Percentiles rank a stretch among this genome's conserved stretches.
These are phyloP conservation scores for Otus sunia DNA, from an alignment of 2,113 vertebrate genomes.

Conservation along the genomic window DNA sequence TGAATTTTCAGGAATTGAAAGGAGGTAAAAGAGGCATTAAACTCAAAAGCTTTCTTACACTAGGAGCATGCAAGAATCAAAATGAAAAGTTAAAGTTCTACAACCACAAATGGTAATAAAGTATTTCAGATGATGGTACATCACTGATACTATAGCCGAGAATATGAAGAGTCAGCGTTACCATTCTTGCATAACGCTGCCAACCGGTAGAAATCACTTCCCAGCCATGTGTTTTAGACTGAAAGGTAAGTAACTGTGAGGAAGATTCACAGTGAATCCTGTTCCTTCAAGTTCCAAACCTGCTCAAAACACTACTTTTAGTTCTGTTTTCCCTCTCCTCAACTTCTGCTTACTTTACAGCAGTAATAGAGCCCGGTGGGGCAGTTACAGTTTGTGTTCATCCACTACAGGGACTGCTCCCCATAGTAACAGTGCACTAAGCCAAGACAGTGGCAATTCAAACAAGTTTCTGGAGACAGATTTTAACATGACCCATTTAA, in stretches of 20 bases:
- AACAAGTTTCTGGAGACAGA: not conserved
- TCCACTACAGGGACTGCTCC: not conserved
- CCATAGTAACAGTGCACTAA: not conserved
- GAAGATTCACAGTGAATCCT: not conserved
- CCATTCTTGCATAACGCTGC: not conserved
- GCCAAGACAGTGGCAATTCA: not conserved
- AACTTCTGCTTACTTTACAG: not conserved
- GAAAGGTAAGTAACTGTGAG: not conserved
- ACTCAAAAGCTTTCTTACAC: not conserved
- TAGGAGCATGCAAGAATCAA: not conserved
- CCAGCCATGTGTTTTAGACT: not conserved
- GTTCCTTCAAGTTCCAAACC: not conserved
- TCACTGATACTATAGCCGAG: not conserved
- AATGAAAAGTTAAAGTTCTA: not conserved
- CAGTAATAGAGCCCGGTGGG: not conserved
- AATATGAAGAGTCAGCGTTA: not conserved
- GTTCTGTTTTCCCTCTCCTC: not conserved
- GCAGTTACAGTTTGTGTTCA: rapidly evolving
- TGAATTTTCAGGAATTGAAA: not conserved
- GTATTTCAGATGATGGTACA: not conserved
- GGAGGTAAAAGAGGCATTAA: not conserved
- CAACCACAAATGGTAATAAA: not conserved
- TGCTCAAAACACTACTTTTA: not conserved
- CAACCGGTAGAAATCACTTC: not conserved
- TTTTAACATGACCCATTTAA: not conserved